A percentile compares a stretch with the other conserved stretches of the same genome.
Conservation (phyloP, 2,888 invertebrate species). For the Drosophila paranaensis region DNA sequence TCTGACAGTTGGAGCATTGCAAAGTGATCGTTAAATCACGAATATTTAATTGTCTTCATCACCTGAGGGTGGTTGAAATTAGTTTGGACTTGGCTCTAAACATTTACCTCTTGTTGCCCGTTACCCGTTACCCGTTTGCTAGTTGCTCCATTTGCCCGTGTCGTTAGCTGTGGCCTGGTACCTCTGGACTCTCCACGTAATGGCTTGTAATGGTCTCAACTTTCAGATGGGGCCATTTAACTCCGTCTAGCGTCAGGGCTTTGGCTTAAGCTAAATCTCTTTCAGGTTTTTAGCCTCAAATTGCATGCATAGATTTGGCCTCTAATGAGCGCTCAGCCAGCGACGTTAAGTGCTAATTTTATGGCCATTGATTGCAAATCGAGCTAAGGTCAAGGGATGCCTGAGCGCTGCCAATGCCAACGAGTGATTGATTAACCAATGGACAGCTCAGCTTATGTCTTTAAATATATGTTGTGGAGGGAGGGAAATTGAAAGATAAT, state of each 20-base stretch:
- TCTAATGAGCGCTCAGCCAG: conserved; percentile 60
- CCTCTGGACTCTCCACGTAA: conserved; percentile 42
- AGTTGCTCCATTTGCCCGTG: conserved; percentile 41
- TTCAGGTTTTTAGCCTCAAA: conserved; percentile 38
- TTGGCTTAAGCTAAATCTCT: conserved; percentile 33
- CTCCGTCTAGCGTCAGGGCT: conserved; percentile 30
- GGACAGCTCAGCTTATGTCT: neutral
- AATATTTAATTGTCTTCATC: conserved; percentile 85
- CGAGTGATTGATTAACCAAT: conserved; percentile 10
- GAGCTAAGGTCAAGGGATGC: conserved; percentile 56
- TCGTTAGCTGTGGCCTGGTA: conserved; percentile 25
- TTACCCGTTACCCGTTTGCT: conserved; percentile 5
- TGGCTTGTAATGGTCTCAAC: conserved; percentile 67
- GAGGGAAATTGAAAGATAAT: neutral
- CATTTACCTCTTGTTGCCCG: conserved; percentile 58
- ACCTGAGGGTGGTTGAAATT: conserved; percentile 83
- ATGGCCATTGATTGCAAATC: conserved; percentile 52
- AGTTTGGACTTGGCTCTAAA: conserved; percentile 75
- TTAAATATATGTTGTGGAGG: neutral
- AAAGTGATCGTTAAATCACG: conserved; percentile 85
- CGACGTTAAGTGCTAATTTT: conserved; percentile 70
- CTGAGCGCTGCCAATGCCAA: conserved; percentile 12
- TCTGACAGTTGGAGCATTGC: conserved; percentile 78
- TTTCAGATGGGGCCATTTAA: conserved; percentile 65
- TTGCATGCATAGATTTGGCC: conserved; percentile 71